Conservation (phyloP, 2,113 vertebrate species). For the Larimichthys polyactis region DNA sequence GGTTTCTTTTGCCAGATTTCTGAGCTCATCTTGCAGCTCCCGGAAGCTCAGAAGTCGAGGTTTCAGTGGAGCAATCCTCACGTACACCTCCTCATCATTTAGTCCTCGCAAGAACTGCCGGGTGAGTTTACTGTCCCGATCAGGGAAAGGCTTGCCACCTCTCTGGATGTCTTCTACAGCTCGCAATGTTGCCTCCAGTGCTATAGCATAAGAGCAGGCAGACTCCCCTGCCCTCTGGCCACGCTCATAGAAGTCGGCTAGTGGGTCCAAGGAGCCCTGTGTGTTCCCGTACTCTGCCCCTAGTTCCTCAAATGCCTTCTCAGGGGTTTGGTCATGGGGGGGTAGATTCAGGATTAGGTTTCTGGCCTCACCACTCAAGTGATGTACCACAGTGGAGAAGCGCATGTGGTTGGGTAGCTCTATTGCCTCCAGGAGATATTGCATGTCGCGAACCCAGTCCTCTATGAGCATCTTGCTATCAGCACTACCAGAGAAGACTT, state of each 20-base stretch:
- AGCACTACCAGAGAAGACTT: slow-evolving; percentile 30
- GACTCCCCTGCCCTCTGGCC: too few species aligned
- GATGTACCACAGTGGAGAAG: slow-evolving; percentile 15
- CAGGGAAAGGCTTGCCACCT: not conserved
- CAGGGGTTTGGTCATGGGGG: too few species aligned
- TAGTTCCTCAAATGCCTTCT: too few species aligned
- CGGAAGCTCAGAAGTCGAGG: not conserved
- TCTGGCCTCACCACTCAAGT: too few species aligned
- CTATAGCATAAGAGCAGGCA: too few species aligned
- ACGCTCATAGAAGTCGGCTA: not conserved
- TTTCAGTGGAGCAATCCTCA: slow-evolving; percentile 14
- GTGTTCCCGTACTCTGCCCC: too few species aligned
- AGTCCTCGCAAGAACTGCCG: too few species aligned
- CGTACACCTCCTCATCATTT: not conserved
- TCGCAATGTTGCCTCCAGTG: too few species aligned
- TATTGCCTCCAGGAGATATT: slow-evolving; percentile 18
- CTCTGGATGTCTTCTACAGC: too few species aligned
- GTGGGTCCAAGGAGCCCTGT: slow-evolving; percentile 9
- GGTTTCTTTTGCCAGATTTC: not conserved
- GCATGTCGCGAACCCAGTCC: slow-evolving; percentile 41
- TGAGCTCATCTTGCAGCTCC: not conserved
- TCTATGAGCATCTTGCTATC: slow-evolving; percentile 27
- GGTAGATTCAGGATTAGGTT: too few species aligned
- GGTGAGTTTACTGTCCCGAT: too few species aligned
- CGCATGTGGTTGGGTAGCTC: not conserved